Conservation (phyloP, 2,797 vertebrate species). For the Acipenser oxyrinchus region DNA sequence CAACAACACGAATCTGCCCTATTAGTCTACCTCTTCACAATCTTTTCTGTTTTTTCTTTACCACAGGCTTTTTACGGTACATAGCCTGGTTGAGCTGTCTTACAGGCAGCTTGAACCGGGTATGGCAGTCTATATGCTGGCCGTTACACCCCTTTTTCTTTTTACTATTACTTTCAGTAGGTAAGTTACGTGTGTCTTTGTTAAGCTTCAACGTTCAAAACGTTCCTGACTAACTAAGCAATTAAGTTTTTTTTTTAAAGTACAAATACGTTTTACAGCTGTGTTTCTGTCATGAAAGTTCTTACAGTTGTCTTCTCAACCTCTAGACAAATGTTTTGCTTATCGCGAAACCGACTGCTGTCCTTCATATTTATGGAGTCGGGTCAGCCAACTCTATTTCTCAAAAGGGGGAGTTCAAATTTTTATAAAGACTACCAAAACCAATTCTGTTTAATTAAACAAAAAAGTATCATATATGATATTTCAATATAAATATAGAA, state of each 20-base stretch:
- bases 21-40: conserved; percentile 77
- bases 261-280: neutral
- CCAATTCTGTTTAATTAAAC: neutral
- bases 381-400: conserved; percentile 28
- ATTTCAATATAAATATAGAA: too few relatives aligned
- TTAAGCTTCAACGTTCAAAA: neutral
- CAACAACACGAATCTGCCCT: conserved; percentile 36
- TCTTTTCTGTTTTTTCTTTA: conserved; percentile 70
- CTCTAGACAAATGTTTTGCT: conserved; percentile 11
- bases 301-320: neutral
- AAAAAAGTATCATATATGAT: neutral
- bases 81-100: conserved; percentile 60
- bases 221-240: neutral
- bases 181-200: neutral
- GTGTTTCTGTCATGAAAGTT: too few relatives aligned
- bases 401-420: conserved; percentile 2
- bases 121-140: conserved; percentile 19
- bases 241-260: neutral
- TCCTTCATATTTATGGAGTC: conserved; percentile 27
- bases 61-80: conserved; percentile 66
- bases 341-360: neutral
- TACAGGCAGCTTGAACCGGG: conserved; percentile 63
- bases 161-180: conserved; percentile 22
- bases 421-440: conserved; percentile 10
- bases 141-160: conserved; percentile 47